Evolutionary conservation across 2,113 vertebrate species (phyloP).

Genomic region (Triplophysa siluroides): DNA sequence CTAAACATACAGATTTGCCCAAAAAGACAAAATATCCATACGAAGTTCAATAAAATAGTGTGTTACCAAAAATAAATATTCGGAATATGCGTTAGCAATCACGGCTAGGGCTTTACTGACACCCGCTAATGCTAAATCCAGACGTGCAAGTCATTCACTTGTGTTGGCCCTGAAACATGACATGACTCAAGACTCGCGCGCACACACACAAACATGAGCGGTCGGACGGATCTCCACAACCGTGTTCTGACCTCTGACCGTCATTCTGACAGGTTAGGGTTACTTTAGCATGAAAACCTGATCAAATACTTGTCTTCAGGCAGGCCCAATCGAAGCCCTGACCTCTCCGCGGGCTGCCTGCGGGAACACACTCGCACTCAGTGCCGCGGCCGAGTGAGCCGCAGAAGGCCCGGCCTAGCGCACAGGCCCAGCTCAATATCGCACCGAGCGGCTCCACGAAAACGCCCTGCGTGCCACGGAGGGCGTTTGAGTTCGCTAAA

Average conservation of each 20-base stretch:
- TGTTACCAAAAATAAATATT: not conserved
- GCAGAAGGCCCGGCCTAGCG: conserved; percentile 17
- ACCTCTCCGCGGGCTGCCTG: conserved; percentile 41
- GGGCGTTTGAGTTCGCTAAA: not conserved
- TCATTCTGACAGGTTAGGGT: not conserved
- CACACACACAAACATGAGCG: conserved; percentile 20
- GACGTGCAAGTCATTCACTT: conserved; percentile 61
- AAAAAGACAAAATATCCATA: not conserved
- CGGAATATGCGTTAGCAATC: not conserved
- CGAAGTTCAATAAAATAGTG: not conserved
- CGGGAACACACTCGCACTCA: conserved; percentile 37
- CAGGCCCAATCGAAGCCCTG: conserved; percentile 46
- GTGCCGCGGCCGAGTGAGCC: not conserved
- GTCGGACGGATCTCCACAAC: not conserved
- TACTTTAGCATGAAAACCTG: not conserved
- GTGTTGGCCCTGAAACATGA: conserved; percentile 38
- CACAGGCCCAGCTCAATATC: not conserved
- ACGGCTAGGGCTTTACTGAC: conserved; percentile 26
- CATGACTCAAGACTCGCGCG: conserved; percentile 48
- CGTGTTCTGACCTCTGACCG: not conserved
- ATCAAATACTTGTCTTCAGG: conserved; percentile 8
- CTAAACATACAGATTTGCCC: not conserved
- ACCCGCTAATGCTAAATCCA: conserved; percentile 47
- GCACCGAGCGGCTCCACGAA: not conserved
- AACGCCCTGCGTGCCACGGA: not conserved